Base-by-base conservation (phyloP, 2,113 vertebrate species). In the Helogale parvula region DNA sequence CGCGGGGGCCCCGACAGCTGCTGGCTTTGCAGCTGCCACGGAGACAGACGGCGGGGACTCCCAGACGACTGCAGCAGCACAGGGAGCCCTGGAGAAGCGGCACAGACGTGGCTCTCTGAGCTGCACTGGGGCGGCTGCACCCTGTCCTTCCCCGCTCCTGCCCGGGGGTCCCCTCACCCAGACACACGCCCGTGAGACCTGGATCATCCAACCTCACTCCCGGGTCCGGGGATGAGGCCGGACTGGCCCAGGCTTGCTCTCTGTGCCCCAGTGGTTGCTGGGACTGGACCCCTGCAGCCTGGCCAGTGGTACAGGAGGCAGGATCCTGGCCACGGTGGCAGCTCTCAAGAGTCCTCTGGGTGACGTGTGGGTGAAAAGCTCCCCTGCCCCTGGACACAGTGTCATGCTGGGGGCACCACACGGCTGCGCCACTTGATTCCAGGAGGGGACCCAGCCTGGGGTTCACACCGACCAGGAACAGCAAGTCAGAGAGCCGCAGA, bases 11-110 rank as follows among this genome's bases (percentile, higher is more conserved):
- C 47, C 1, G 9, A 52, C 17, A 33, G 5, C 41, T 27, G 8
- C 16, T 5, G 1, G 31, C 74, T 27, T 33, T 13, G 33, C 33
- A 12, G 76, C 85, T 25, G 50, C 52, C 45, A 23, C 2, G 0
- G 2, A 12, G 68, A 45, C 0, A 0, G 66, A 69, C 1, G 5
- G 52, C 5, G 52, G 52, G 52, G 15, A 16, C 69, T 17, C 15
- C 47, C 41, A 3, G 45, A 25, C 45, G 2, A 8, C 17, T 23
- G 33, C 41, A 2, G 63, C 1, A 0, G 76, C 38, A 12, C 3
- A 3, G 17, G 38, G 52, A 77, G 21, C 27, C 38, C 76, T 7
- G 0, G 7, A 3, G 12, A 72, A n/a, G 1, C 2, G 0, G 1
- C 2, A 0, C 11, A 16, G 17, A 35, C 12, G 0, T 4, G 4